Base-by-base conservation (phyloP, 1,140 invertebrate species). In the Aphelenchoides fujianensis region DNA sequence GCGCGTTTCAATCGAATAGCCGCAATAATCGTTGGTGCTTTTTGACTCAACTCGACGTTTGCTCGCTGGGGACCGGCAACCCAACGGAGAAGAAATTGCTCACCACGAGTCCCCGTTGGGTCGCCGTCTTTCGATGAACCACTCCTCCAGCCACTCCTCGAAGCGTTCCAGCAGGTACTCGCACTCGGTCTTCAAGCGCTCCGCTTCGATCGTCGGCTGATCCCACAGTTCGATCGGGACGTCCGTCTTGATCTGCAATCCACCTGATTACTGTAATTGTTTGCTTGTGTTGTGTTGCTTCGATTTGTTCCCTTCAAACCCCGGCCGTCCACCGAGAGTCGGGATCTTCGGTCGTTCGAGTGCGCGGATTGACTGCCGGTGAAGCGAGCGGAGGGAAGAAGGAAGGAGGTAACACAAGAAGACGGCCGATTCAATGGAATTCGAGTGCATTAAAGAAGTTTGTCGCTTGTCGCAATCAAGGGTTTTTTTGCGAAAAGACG, bases 201-300 rank as follows among this genome's bases (percentile, higher is more conserved):
- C 41, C 1, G 78, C 63, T 67, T 82, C 81, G 1, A 79, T 68
- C 19, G 80, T 59, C 1, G 81, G 81, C 12, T 74, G 35, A 53
- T 84, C 75, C 77, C 81, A 76, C n/a, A 82, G 57, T 54, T 82
- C 75, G 9, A 73, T 62, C 19, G 79, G 75, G 37, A 81, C 68
- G 3, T 72, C 79, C 2, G 79, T 23, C 35, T 82, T 73, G 5
- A 80, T 69, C 78, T 79, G 64, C 35, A 79, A 23, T 48, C 23
- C 23, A 16, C 41, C 12, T 48, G n/a, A n/a, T 48, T 48, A 48
- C 41, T 16, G 41, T 48, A 48, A 48, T 48, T n/a, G n/a, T n/a
- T n/a, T n/a, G n/a, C n/a, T n/a, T n/a, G n/a, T n/a, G n/a, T n/a
- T n/a, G n/a, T n/a, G n/a, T n/a, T n/a, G n/a, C n/a, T n/a, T n/a